Conservation (phyloP, 1,140 invertebrate species). For the Drosophila yakuba region DNA sequence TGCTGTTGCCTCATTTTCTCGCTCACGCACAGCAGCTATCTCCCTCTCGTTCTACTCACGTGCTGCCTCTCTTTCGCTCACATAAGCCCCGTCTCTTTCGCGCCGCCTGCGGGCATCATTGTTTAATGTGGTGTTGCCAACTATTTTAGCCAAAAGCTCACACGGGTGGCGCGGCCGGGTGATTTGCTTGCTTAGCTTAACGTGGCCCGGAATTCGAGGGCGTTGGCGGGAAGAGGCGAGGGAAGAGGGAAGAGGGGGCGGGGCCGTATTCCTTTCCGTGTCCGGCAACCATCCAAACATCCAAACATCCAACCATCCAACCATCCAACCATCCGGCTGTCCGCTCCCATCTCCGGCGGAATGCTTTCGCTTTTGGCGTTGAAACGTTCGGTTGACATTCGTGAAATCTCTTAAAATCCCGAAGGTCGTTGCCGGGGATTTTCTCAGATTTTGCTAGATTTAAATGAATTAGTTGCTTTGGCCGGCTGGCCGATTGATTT, state of each 20-base stretch:
- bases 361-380: constrained; percentile 74
- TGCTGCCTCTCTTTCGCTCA: not conserved
- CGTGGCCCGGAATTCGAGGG: constrained; percentile 33
- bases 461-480: constrained; percentile 85
- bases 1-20: constrained; percentile 76
- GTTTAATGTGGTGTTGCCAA: constrained; percentile 84
- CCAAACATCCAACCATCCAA: constrained; percentile 5
- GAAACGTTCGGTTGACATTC: constrained; percentile 83
- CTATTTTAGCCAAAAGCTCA: constrained; percentile 83
- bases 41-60: not conserved
- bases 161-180: constrained; percentile 70
- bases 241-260: not conserved
- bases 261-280: constrained; percentile 13
- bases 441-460: constrained; percentile 85
- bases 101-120: constrained; percentile 47
- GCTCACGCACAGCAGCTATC: constrained; percentile 43
- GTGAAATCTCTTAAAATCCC: constrained; percentile 84
- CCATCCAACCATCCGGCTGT: constrained; percentile 24
- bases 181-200: constrained; percentile 82
- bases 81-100: not conserved
- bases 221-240: not conserved
- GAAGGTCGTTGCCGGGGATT: constrained; percentile 85
- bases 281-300: constrained; percentile 5
- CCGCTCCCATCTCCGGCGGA: constrained; percentile 48
- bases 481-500: constrained; percentile 81